Evolutionary conservation across 2,113 vertebrate genomes (phyloP).

Genomic region (Picathartes gymnocephalus): DNA sequence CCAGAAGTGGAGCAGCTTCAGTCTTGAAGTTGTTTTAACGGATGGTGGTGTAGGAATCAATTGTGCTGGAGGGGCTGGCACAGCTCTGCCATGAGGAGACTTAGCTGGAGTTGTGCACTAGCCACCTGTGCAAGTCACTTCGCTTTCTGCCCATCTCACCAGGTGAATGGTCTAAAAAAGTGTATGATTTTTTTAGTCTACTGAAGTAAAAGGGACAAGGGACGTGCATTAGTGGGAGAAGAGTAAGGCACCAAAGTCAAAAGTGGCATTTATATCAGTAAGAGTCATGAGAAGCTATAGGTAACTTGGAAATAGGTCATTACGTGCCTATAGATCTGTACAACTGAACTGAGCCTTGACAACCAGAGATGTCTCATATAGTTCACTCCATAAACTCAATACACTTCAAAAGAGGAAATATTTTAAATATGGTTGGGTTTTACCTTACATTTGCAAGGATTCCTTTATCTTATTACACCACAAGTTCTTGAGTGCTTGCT

Average conservation of each 20-base stretch:
- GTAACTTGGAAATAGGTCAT: background rate
- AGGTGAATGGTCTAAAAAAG: background rate
- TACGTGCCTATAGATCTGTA: background rate
- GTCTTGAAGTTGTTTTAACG: background rate
- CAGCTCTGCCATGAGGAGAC: background rate
- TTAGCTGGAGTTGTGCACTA: background rate
- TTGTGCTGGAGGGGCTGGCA: accelerated
- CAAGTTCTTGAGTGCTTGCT: background rate
- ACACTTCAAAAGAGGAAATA: background rate
- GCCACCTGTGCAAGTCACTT: too few species aligned
- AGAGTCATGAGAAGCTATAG: background rate
- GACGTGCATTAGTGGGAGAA: background rate
- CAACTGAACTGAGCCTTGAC: background rate
- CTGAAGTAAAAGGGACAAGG: background rate
- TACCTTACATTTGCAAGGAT: background rate
- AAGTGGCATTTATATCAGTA: background rate
- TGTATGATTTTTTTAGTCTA: accelerated
- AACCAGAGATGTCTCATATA: background rate
- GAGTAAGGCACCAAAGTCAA: background rate
- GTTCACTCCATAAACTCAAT: background rate
- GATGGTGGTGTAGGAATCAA: background rate
- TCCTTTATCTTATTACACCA: background rate
- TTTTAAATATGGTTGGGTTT: background rate
- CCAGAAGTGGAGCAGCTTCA: background rate
- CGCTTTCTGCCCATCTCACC: accelerated